Evolutionary conservation across 2,113 vertebrate genomes (phyloP).

Genomic region (Sminthopsis crassicaudata): DNA sequence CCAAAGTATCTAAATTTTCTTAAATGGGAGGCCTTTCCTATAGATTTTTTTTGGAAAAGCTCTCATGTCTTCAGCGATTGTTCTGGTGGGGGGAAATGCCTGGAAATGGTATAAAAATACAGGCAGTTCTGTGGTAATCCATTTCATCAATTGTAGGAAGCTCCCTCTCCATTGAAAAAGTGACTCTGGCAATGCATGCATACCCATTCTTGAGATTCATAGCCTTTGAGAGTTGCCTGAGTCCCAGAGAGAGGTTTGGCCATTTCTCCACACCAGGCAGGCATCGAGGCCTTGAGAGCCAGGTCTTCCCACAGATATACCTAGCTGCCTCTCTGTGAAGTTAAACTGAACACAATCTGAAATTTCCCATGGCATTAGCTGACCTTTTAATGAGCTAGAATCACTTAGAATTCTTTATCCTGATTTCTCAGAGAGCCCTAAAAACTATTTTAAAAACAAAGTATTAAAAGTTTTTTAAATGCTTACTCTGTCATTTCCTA

Average conservation of each 20-base stretch:
- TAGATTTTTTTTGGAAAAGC: not conserved
- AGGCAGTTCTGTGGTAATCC: not conserved
- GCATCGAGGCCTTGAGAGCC: not conserved
- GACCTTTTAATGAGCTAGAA: not conserved
- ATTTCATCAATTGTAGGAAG: not conserved
- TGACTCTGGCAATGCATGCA: not conserved
- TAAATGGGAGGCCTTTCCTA: not conserved
- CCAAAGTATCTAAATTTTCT: not conserved
- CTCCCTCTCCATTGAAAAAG: not conserved
- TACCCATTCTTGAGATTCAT: not conserved
- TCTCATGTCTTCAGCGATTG: not conserved
- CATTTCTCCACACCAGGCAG: too few relatives aligned
- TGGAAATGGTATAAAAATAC: not conserved
- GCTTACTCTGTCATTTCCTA: constrained; percentile 65
- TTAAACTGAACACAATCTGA: not conserved
- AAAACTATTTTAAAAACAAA: constrained; percentile 20
- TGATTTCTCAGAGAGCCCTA: constrained; percentile 12
- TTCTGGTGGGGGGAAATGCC: not conserved
- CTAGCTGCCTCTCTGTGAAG: not conserved
- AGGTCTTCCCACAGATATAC: not conserved
- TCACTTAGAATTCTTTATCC: not conserved
- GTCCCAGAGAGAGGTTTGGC: not conserved
- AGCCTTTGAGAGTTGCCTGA: not conserved
- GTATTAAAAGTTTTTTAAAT: constrained; percentile 12
- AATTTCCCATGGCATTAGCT: not conserved